These are phyloP conservation scores for Actinostola sp. DNA, from an alignment of 92 coral and sea anemone species.

Conservation along the genomic window DNA sequence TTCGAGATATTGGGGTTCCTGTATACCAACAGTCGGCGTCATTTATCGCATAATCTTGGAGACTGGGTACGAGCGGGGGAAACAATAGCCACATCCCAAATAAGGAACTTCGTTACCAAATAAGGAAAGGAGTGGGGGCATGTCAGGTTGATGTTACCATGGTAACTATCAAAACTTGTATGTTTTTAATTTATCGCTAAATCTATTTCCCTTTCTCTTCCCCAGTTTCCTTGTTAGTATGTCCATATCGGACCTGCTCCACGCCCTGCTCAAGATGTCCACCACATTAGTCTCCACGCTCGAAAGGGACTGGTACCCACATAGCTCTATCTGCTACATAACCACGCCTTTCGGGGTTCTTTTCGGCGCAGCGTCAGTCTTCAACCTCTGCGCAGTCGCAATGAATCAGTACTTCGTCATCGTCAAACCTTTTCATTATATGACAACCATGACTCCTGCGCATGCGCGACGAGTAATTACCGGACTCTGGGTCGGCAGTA, in stretches of 20 bases:
- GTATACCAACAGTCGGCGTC: too few relatives aligned
- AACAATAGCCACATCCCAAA: too few relatives aligned
- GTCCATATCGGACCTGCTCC: conserved; percentile 84
- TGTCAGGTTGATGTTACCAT: too few relatives aligned
- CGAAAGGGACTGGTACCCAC: conserved; percentile 89
- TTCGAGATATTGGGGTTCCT: too few relatives aligned
- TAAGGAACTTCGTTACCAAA: too few relatives aligned
- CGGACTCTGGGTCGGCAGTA: conserved; percentile 85
- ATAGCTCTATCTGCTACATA: conserved; percentile 82
- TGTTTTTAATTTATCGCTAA: too few relatives aligned
- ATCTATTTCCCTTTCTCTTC: too few relatives aligned
- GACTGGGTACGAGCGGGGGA: too few relatives aligned
- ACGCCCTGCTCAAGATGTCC: conserved; percentile 85
- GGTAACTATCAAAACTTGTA: too few relatives aligned
- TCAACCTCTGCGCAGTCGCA: conserved; percentile 94
- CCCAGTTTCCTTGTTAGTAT: conserved; percentile 84
- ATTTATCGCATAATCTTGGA: too few relatives aligned
- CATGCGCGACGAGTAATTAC: conserved; percentile 76
- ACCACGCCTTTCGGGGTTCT: conserved; percentile 96
- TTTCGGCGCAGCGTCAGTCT: conserved; percentile 95
- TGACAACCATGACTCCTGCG: conserved; percentile 76
- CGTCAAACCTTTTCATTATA: conserved; percentile 78
- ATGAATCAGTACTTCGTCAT: conserved; percentile 84
- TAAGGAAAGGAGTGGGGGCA: too few relatives aligned
- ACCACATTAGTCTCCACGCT: conserved; percentile 79